A percentile compares a stretch with the other conserved stretches of the same genome.
phyloP scores from a whole-genome alignment of 2,113 vertebrate genomes.

The Pachyramphus minor region DNA sequence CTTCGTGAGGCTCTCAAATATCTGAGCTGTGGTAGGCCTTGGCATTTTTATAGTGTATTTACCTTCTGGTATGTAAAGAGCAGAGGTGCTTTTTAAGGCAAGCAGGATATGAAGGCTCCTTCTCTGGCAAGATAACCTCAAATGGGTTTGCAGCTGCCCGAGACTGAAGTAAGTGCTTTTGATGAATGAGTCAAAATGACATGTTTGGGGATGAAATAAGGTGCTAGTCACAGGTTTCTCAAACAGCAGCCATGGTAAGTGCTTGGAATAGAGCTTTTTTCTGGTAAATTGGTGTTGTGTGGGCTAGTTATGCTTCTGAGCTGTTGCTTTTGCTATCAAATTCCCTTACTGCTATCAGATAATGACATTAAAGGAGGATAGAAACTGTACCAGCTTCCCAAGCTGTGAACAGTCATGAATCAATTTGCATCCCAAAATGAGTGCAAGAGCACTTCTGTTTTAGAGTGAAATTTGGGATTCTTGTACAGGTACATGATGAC shows the following conservation, averaged over 20 bases:
- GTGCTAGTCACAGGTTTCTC: not conserved
- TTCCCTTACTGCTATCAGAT: not conserved
- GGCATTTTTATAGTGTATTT: slow-evolving; percentile 45
- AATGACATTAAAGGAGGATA: not conserved
- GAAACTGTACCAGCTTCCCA: not conserved
- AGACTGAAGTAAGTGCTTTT: slow-evolving; percentile 34
- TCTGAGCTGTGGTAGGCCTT: slow-evolving; percentile 23
- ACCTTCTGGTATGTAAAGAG: slow-evolving; percentile 34
- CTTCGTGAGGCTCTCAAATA: slow-evolving; percentile 37
- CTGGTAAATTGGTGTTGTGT: not conserved
- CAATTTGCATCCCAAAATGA: slow-evolving; percentile 9
- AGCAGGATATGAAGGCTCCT: slow-evolving; percentile 37
- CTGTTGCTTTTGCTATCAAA: not conserved
- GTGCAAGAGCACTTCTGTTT: not conserved
- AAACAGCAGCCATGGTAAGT: not conserved
- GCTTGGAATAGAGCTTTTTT: not conserved
- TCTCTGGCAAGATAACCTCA: slow-evolving; percentile 39
- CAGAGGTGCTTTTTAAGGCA: slow-evolving; percentile 34
- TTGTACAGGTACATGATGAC: not conserved
- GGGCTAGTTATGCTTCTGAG: not conserved
- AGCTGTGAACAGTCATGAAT: not conserved
- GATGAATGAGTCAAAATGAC: slow-evolving; percentile 23
- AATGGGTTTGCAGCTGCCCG: slow-evolving; percentile 28
- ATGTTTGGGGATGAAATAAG: slow-evolving; percentile 20
- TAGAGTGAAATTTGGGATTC: not conserved